A percentile compares a stretch with the other conserved stretches of the same genome.
Evolutionary conservation across 2,797 vertebrate species (phyloP).

Genomic region (Oreochromis grahami): DNA sequence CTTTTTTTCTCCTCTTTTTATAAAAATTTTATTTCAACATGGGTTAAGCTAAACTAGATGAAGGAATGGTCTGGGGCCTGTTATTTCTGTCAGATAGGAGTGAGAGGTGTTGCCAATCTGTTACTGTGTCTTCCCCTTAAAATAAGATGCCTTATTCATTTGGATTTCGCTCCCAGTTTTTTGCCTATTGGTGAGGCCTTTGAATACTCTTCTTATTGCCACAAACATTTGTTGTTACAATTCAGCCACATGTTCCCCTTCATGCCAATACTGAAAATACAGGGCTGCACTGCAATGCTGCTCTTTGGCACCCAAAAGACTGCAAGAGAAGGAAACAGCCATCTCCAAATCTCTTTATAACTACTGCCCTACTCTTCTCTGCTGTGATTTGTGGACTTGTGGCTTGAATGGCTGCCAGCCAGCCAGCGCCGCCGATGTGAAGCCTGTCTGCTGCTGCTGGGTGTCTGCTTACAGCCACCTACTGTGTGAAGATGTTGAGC

Average conservation of each 20-base stretch:
- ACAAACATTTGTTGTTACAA: neutral
- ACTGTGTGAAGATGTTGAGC: slow-evolving; percentile 31
- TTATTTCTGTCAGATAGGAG: slow-evolving; percentile 10
- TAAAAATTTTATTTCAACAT: neutral
- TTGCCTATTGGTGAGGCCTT: neutral
- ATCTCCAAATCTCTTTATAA: neutral
- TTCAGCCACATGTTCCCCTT: neutral
- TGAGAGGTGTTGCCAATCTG: neutral
- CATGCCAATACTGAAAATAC: neutral
- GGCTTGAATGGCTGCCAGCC: neutral
- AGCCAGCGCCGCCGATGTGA: neutral
- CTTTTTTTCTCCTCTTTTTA: neutral
- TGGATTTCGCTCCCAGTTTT: neutral
- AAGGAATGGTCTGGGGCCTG: slow-evolving; percentile 1
- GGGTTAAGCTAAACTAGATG: neutral
- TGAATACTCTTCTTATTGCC: neutral
- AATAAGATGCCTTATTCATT: slow-evolving; percentile 10
- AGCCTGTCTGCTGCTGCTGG: slow-evolving; percentile 18
- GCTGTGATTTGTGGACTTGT: neutral
- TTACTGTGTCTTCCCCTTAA: slow-evolving; percentile 1
- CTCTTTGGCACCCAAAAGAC: neutral
- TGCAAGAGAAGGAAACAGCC: neutral
- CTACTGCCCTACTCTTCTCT: neutral
- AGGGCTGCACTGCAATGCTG: neutral
- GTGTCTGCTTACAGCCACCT: slow-evolving; percentile 50